Evolutionary conservation across 2,797 vertebrate species (phyloP), one percentile per base, ranked within the genome.

Genomic region (Anabacerthia variegaticeps): DNA sequence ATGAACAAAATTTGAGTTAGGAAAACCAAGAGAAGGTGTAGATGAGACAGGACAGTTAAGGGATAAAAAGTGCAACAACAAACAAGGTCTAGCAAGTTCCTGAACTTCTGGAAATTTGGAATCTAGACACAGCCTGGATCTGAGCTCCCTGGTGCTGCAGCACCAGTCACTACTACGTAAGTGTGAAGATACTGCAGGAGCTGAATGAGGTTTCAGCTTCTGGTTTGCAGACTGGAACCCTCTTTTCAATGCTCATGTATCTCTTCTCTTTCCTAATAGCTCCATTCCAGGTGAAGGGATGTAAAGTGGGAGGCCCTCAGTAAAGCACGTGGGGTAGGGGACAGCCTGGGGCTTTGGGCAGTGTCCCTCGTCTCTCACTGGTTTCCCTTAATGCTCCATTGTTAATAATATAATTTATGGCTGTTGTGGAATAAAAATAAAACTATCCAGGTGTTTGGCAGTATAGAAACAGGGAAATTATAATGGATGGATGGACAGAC

Each of bases 91-190:
- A 58, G 41, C 14, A 41, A 30, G 9, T 39, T 66, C 39, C 43
- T 68, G 49, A 75, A 48, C 54, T 69, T 41, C 32, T 37, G 54
- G 21, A 12, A 76, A 71, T 72, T 78, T 67, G 46, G 62, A 23
- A 21, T 55, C 41, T 62, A 37, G 48, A 12, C 16, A 67, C 27
- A 46, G 63, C 10, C 63, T 63, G 54, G 59, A 36, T 18, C 59
- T 77, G 81, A 87, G 65, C 15, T 79, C 63, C 34, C 34, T 68
- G 69, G 17, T 63, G 65, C 55, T 69, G 27, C 23, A 6, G 16
- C 24, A 2, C 15, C 56, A 9, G 48, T 46, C 66, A 14, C 24
- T 43, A 0, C 36, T 49, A 13, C n/a, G 2, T 5, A 46, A 26
- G 27, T 21, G 6, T 0, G 3, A 61, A 80, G 69, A 12, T n/a